These are phyloP conservation scores for Neria commutata DNA, from an alignment of 2,888 invertebrate species.

Conservation along the genomic window DNA sequence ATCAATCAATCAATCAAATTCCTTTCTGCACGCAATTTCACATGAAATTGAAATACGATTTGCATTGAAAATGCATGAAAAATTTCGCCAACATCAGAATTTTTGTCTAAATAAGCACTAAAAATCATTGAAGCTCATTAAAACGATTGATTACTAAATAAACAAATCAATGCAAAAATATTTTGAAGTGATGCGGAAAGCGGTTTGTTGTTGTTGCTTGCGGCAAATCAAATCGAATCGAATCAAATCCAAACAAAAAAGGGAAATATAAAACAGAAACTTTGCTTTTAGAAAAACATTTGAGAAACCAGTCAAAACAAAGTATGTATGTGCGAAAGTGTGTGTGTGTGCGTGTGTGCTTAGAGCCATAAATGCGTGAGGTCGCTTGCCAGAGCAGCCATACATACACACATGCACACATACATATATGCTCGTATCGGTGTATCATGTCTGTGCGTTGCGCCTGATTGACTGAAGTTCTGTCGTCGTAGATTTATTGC, in stretches of 20 bases:
- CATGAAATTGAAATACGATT: neutral
- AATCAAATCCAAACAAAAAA: neutral
- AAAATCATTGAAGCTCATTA: slow-evolving; percentile 1
- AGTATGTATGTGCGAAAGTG: too few relatives aligned
- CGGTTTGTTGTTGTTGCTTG: neutral
- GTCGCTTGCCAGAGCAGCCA: too few relatives aligned
- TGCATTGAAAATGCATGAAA: neutral
- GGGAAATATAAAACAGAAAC: neutral
- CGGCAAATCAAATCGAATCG: neutral
- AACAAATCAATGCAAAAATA: slow-evolving; percentile 17
- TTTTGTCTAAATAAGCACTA: neutral
- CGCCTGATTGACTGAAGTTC: too few relatives aligned
- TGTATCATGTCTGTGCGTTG: too few relatives aligned
- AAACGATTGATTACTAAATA: slow-evolving; percentile 19
- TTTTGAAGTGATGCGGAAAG: slow-evolving; percentile 8
- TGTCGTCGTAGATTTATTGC: too few relatives aligned
- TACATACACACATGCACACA: too few relatives aligned
- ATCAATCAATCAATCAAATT: too few relatives aligned
- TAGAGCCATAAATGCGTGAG: too few relatives aligned
- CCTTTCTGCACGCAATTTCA: too few relatives aligned
- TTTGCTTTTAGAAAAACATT: neutral
- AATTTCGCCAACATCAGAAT: neutral
- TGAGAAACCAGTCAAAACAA: too few relatives aligned
- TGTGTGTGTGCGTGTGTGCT: too few relatives aligned
- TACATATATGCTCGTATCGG: too few relatives aligned